These are phyloP conservation scores for Orientallactaga sibirica DNA, from an alignment of 2,797 vertebrate genomes.

Conservation along the genomic window DNA sequence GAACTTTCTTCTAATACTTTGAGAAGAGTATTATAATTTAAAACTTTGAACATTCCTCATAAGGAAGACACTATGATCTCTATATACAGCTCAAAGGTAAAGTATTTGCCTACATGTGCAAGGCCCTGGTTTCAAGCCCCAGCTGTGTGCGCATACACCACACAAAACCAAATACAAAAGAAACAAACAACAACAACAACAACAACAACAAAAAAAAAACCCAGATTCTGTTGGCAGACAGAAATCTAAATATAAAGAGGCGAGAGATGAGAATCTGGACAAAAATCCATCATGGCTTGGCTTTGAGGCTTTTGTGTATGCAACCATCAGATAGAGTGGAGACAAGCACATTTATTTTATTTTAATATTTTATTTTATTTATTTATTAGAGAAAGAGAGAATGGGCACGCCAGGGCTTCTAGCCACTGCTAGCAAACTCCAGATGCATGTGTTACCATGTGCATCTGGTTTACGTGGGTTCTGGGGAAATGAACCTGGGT, in stretches of 20 bases:
- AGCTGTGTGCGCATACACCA: background rate
- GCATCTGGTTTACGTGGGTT: too few relatives aligned
- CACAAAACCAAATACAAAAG: background rate
- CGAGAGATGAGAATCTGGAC: conserved; percentile 5
- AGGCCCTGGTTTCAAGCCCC: background rate
- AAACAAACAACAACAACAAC: background rate
- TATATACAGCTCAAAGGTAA: background rate
- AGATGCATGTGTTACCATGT: too few relatives aligned
- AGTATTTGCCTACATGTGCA: background rate
- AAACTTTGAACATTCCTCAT: conserved; percentile 28
- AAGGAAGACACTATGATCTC: background rate
- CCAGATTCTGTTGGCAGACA: conserved; percentile 12
- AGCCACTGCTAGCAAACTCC: too few relatives aligned
- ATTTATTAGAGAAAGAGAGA: too few relatives aligned
- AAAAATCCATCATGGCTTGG: conserved; percentile 28
- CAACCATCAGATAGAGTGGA: background rate
- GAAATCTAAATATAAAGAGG: conserved; percentile 41
- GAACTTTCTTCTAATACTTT: conserved; percentile 32
- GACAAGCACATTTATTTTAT: too few relatives aligned
- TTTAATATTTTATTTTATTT: too few relatives aligned
- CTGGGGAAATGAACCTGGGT: too few relatives aligned
- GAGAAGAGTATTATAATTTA: conserved; percentile 35
- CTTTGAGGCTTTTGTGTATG: background rate
- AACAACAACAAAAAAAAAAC: background rate
- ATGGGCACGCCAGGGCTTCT: too few relatives aligned